Base-by-base conservation (phyloP, 2,888 invertebrate species). In the Rhimphoctona megacephalus region DNA sequence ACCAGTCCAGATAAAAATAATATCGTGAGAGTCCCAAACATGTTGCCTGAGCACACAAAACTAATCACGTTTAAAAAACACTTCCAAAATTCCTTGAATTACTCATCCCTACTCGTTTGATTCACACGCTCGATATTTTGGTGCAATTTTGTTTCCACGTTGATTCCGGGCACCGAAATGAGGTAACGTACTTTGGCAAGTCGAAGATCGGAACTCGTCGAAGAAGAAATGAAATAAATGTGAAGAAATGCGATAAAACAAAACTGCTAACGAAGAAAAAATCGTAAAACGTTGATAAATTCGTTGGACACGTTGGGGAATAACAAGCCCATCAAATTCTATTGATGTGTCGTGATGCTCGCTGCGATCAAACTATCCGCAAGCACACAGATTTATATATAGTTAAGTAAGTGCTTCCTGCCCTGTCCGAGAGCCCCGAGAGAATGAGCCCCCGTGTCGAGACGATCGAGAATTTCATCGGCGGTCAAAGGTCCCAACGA, bases 321-420 rank as follows among this genome's bases (percentile, higher is more conserved):
- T 54, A 78, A 88, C 83, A 89, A 87, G 67, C 81, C 77, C 87
- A 86, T 85, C 80, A 85, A 90, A 88, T 88, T 83, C 88, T 91
- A 91, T 91, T 90, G 89, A 90, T 87, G 87, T 83, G 86, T 86
- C 83, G 88, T 89, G 87, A 87, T 83, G 72, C 80, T 84, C 76
- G 76, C 70, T 74, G 54, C 30, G 67, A 82, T 64, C 80, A 52
- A 25, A 77, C 85, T 74, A 88, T 73, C 74, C 61, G 54, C 70
- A 57, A 78, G 52, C 83, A 76, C 74, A 81, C 77, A 72, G 78
- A 83, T 57, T 77, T 72, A 73, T 83, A 84, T 83, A 82, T 85
- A 83, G 89, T 91, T 93, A 93, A 93, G 89, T 92, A 92, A 93
- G 93, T 91, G 90, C 91, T 93, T 93, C 93, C 93, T 93, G 93